Evolutionary conservation across 1,140 invertebrate genomes (phyloP).

Genomic region (Cotesia glomerata): DNA sequence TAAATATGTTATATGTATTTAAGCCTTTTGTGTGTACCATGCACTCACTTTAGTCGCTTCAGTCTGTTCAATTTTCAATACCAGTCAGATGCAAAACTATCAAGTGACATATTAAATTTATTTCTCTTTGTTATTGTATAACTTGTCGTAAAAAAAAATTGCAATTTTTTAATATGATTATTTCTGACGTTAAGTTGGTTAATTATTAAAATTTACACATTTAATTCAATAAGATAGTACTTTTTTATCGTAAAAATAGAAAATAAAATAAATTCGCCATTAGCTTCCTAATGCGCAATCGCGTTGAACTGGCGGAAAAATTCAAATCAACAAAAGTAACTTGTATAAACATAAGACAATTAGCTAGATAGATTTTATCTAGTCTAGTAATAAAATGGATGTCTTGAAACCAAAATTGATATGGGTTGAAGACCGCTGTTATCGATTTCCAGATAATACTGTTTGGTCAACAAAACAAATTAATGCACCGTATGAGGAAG

Average conservation of each 20-base stretch:
- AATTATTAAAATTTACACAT: neutral
- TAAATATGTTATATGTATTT: too few relatives aligned
- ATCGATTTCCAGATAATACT: slow-evolving; percentile 56
- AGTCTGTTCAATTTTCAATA: too few relatives aligned
- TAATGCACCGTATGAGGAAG: slow-evolving; percentile 41
- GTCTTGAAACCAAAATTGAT: slow-evolving; percentile 59
- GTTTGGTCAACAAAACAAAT: slow-evolving; percentile 26
- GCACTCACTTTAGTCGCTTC: neutral
- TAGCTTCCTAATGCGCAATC: too few relatives aligned
- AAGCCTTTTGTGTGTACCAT: too few relatives aligned
- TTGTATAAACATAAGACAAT: too few relatives aligned
- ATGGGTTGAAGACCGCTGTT: slow-evolving; percentile 65
- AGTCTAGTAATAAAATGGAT: slow-evolving; percentile 38
- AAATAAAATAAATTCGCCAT: too few relatives aligned
- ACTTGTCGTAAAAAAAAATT: too few relatives aligned
- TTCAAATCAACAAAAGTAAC: too few relatives aligned
- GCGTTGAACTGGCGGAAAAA: too few relatives aligned
- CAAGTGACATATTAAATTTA: neutral
- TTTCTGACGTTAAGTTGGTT: neutral
- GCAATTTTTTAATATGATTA: too few relatives aligned
- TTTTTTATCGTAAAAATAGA: neutral
- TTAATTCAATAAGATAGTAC: neutral
- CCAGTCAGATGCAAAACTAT: neutral
- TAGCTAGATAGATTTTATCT: too few relatives aligned
- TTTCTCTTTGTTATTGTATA: neutral